Base-by-base conservation (phyloP, 2,888 invertebrate species). In the Cyclophora albipunctata region DNA sequence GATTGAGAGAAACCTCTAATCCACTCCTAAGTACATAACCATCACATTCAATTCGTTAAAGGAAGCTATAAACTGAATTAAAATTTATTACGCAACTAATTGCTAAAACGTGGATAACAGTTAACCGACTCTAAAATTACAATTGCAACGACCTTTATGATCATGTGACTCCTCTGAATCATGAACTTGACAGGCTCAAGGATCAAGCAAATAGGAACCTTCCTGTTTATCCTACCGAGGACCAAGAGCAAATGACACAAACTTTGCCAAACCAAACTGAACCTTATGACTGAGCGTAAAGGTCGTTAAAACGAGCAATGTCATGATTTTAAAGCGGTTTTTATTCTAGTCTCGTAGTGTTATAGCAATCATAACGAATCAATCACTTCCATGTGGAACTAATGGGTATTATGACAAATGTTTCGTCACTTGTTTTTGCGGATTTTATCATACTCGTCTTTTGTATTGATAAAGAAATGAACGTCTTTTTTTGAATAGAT, bases 151-250 rank as follows among this genome's bases (percentile, higher is more conserved):
- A 58, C 60, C 62, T 62, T 54, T 52, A 42, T 49, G 48, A 50
- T 48, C 33, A 44, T 49, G 47, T 51, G 48, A 35, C 42, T 47
- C 42, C 43, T 45, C 55, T 62, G 66, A 72, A 60, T 72, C 69
- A 65, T 69, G 71, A 75, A 75, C 75, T 73, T 71, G 68, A 66
- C 66, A 69, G 65, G 68, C 66, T 69, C 73, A 75, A 75, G 76
- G 77, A 58, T 71, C 55, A 34, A 50, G 52, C 60, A 73, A 84
- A 83, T 80, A 70, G 73, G 75, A 73, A 55, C 68, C 80, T 82
- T 85, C 84, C 85, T 84, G 84, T 80, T 81, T 78, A 69, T 81
- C 81, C 78, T 78, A 75, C 74, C 69, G 60, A 64, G 63, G 69
- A 61, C 63, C 63, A 53, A 54, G 69, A 65, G 60, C 73, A 71